A percentile compares a stretch with the other conserved stretches of the same genome.
These are phyloP conservation scores for Cephus pygmeus DNA, from an alignment of 2,888 invertebrate species.

Conservation along the genomic window DNA sequence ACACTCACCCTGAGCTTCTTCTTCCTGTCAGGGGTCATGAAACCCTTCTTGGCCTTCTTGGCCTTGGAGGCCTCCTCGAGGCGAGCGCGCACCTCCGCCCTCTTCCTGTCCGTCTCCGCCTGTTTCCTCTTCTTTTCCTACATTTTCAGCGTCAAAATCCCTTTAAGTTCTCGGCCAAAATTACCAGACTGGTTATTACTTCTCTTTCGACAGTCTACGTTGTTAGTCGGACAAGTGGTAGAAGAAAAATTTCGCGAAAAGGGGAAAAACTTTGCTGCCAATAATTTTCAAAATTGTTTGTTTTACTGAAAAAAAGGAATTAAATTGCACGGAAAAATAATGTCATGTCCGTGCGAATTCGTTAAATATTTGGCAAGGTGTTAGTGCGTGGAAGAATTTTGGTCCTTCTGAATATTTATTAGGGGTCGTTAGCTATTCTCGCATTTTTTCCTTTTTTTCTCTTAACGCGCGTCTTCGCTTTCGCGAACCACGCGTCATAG, in stretches of 20 bases:
- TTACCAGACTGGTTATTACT: not conserved
- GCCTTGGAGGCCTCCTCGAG: conserved; percentile 98
- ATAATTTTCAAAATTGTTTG: no score
- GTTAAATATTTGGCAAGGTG: no score
- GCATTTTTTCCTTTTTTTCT: no score
- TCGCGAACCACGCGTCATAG: not conserved
- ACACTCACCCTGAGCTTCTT: conserved; percentile 96
- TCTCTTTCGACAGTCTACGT: not conserved
- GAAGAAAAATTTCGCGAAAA: not conserved
- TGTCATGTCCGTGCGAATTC: no score
- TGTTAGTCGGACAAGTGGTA: not conserved
- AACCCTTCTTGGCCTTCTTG: conserved; percentile 99
- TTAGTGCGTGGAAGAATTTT: no score
- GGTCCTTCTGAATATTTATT: no score
- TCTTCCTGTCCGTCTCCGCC: conserved; percentile 97
- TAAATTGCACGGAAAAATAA: no score
- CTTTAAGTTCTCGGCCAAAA: conserved; percentile 4
- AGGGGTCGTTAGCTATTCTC: no score
- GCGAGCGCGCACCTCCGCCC: conserved; percentile 98
- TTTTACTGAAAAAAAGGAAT: no score
- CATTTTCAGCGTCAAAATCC: conserved; percentile 35
- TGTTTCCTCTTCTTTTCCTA: conserved; percentile 98
- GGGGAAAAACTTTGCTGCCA: no score
- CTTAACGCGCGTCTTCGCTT: no score
- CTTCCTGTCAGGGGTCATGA: conserved; percentile 99